These are phyloP conservation scores for Burhinus oedicnemus DNA, from an alignment of 2,113 vertebrate genomes.

Conservation along the genomic window DNA sequence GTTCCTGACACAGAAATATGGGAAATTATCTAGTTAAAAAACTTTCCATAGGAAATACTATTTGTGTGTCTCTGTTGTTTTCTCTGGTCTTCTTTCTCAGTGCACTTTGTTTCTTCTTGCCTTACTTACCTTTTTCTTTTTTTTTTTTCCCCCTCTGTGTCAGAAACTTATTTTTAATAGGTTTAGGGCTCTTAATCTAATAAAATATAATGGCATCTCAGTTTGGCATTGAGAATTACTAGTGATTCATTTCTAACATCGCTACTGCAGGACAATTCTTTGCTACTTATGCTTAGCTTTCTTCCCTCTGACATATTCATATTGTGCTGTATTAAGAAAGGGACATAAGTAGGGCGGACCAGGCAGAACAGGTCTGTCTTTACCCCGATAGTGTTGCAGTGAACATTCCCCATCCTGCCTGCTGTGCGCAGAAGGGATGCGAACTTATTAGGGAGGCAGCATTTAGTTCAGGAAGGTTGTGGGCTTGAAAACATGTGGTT, in stretches of 20 bases:
- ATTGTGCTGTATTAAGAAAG: neutral
- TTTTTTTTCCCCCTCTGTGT: neutral
- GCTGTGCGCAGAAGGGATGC: rapidly evolving
- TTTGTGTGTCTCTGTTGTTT: neutral
- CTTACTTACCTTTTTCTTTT: neutral
- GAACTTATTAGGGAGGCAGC: neutral
- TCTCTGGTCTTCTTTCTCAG: neutral
- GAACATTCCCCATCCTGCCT: neutral
- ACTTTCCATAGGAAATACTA: neutral
- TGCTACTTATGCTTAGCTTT: neutral
- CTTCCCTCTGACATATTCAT: neutral
- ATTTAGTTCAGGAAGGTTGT: neutral
- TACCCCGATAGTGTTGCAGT: neutral
- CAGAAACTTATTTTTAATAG: neutral
- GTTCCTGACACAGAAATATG: neutral
- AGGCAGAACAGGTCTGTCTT: neutral
- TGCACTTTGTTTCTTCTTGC: neutral
- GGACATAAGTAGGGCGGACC: neutral
- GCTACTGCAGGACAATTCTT: neutral
- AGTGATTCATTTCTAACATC: neutral
- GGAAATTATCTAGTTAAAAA: neutral
- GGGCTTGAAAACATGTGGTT: neutral
- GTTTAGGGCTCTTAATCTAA: neutral
- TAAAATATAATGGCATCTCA: neutral
- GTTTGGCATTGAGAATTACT: neutral